Evolutionary conservation across 2,797 vertebrate genomes (phyloP), one percentile per base, ranked within the genome.

Genomic region (Sebastes glaucus): DNA sequence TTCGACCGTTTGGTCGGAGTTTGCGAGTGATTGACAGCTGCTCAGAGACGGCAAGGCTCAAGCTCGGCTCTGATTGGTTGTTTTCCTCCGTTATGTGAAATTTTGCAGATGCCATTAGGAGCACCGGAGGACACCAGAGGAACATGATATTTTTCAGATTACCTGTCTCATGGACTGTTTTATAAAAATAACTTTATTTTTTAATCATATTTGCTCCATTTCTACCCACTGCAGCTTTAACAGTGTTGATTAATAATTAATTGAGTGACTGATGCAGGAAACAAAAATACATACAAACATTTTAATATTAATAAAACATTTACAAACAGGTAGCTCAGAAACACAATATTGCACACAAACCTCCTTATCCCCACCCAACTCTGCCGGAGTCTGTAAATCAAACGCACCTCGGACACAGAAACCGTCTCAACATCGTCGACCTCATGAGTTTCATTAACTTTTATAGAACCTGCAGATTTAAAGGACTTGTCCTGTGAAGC

Each of bases 341-440:
- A 57, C 32, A 28, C 8, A 57, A 57, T 74, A 74, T 65, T 74
- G 72, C 73, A 59, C 73, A 22, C 72, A 66, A 9, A 49, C 23
- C 20, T 32, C 22, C 22, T 53, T 1, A 7, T 35, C 71, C 52
- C 38, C 57, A 32, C 32, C 35, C 3, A 23, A 72, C 70, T 55
- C 55, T 11, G 49, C 66, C 14, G 1, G 2, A 55, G 61, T 14
- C 60, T 25, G 16, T 1, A n/a, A 74, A 55, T 33, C 60, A 27
- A 64, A 55, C 23, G 14, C 52, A 25, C 32, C 53, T 18, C 22
- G 20, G 23, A 56, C 22, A 28, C 63, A n/a, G 56, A 52, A 10
- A 52, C 20, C 20, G 18, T 52, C 49, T 52, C 18, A 14, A 52
- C 49, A 52, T 52, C 11, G 5, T 56, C 18, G 16, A 30, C 27